phyloP scores from a whole-genome alignment of 1,140 invertebrate species.

The Ptiloglossa arizonensis region DNA sequence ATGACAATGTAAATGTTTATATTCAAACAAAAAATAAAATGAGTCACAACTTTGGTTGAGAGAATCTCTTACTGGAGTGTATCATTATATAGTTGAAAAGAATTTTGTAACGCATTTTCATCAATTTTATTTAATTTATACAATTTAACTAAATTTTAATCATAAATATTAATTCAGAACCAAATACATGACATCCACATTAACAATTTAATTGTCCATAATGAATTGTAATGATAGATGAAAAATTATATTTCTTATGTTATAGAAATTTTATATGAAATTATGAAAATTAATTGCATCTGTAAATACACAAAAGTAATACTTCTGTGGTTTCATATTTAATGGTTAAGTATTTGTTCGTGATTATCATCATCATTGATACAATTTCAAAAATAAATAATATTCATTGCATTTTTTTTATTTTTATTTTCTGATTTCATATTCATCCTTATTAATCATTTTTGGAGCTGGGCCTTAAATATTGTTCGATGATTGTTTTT shows the following conservation, averaged over 20 bases:
- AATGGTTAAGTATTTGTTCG: not conserved
- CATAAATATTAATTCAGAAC: not conserved
- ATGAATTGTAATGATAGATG: not conserved
- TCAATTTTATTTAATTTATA: slow-evolving; percentile 1
- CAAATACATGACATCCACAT: too few relatives aligned
- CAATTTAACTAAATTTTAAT: not conserved
- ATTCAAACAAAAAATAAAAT: not conserved
- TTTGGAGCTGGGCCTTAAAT: slow-evolving; percentile 21
- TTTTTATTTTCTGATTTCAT: slow-evolving; percentile 20
- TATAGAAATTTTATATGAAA: not conserved
- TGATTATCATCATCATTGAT: not conserved
- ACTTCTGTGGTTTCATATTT: too few relatives aligned
- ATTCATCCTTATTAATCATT: slow-evolving; percentile 34
- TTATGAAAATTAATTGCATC: slow-evolving; percentile 11
- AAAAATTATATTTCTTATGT: not conserved
- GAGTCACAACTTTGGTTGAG: slow-evolving; percentile 6
- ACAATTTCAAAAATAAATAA: slow-evolving; percentile 8
- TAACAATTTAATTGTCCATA: not conserved
- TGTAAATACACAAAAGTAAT: slow-evolving; percentile 1
- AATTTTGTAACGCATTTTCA: not conserved
- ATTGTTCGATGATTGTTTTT: slow-evolving; percentile 48
- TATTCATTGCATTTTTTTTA: slow-evolving; percentile 39
- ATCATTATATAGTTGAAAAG: slow-evolving; percentile 11
- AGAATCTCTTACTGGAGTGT: slow-evolving; percentile 2
- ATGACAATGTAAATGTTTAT: slow-evolving; percentile 38